A percentile compares a stretch with the other conserved stretches of the same genome.
Evolutionary conservation across 2,797 vertebrate species (phyloP).

Genomic region (Melanotaenia pygmaea): DNA sequence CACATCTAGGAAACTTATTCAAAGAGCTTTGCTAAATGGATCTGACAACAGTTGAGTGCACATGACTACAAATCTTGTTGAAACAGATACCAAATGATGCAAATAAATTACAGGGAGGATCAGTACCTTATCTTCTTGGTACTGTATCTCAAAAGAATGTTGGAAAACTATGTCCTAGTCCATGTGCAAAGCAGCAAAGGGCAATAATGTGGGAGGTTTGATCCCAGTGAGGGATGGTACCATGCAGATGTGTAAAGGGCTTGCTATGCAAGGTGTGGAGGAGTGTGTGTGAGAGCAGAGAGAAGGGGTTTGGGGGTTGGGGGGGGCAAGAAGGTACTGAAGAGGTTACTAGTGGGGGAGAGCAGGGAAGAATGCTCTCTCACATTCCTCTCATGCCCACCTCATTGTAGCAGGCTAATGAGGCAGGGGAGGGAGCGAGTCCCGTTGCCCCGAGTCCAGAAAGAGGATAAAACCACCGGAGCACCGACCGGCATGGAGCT

Average conservation of each 20-base stretch:
- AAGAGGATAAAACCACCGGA: slow-evolving; percentile 36
- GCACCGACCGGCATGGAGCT: slow-evolving; percentile 18
- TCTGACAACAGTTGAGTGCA: not conserved
- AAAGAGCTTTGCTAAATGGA: not conserved
- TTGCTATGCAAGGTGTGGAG: slow-evolving; percentile 27
- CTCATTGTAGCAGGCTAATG: slow-evolving; percentile 71
- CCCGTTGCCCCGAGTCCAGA: slow-evolving; percentile 24
- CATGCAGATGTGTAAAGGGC: slow-evolving; percentile 8
- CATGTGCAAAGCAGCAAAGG: slow-evolving; percentile 6
- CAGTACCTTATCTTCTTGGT: slow-evolving; percentile 52
- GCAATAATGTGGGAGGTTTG: slow-evolving; percentile 14
- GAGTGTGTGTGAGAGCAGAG: slow-evolving; percentile 11
- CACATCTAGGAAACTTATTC: not conserved
- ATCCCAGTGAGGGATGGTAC: slow-evolving; percentile 5
- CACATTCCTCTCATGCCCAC: slow-evolving; percentile 73
- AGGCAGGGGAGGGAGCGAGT: slow-evolving; percentile 42
- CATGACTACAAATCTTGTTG: slow-evolving; percentile 28
- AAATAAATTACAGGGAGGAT: slow-evolving; percentile 40
- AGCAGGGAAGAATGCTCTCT: slow-evolving; percentile 51
- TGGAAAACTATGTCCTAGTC: not conserved
- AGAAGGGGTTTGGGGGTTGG: not conserved
- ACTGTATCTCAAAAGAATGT: slow-evolving; percentile 48
- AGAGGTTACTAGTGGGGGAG: slow-evolving; percentile 38
- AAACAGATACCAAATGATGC: slow-evolving; percentile 19
- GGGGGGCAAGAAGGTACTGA: slow-evolving; percentile 44